Evolutionary conservation across 2,888 invertebrate genomes (phyloP).

Genomic region (Drosophila multiciliata): DNA sequence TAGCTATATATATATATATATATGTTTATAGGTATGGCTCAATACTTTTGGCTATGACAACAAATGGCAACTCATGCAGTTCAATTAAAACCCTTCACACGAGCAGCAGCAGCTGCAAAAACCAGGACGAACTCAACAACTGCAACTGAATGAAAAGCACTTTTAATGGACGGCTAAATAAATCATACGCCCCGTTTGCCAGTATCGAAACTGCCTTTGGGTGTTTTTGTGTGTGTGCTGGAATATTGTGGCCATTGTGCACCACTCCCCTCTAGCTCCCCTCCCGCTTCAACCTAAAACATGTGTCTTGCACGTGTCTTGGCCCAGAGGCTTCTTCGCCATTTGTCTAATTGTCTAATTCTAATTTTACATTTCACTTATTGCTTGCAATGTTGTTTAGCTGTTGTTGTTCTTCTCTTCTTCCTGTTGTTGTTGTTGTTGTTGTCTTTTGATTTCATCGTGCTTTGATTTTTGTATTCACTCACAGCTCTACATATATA

Average conservation of each 20-base stretch:
- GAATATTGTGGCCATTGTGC: slow-evolving; percentile 61
- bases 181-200: slow-evolving; percentile 71
- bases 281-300: slow-evolving; percentile 10
- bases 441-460: slow-evolving; percentile 51
- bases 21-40: background rate
- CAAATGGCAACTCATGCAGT: slow-evolving; percentile 48
- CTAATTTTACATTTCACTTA: slow-evolving; percentile 66
- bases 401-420: background rate
- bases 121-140: slow-evolving; percentile 8
- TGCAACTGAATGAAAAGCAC: slow-evolving; percentile 57
- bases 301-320: slow-evolving; percentile 54
- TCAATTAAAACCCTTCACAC: slow-evolving; percentile 67
- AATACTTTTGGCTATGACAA: slow-evolving; percentile 28
- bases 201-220: slow-evolving; percentile 22
- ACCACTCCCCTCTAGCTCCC: background rate
- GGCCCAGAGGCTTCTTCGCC: slow-evolving; percentile 39
- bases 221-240: slow-evolving; percentile 14
- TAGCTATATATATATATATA: background rate
- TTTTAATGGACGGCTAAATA: slow-evolving; percentile 77
- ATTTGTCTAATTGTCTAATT: slow-evolving; percentile 77
- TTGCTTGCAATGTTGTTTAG: slow-evolving; percentile 14
- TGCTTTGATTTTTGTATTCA: slow-evolving; percentile 32
- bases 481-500: background rate
- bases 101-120: slow-evolving; percentile 25
- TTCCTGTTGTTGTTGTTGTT: background rate